A percentile compares a stretch with the other conserved stretches of the same genome.
These are phyloP conservation scores for Chiloscyllium plagiosum DNA, from an alignment of 2,113 vertebrate species.

Conservation along the genomic window DNA sequence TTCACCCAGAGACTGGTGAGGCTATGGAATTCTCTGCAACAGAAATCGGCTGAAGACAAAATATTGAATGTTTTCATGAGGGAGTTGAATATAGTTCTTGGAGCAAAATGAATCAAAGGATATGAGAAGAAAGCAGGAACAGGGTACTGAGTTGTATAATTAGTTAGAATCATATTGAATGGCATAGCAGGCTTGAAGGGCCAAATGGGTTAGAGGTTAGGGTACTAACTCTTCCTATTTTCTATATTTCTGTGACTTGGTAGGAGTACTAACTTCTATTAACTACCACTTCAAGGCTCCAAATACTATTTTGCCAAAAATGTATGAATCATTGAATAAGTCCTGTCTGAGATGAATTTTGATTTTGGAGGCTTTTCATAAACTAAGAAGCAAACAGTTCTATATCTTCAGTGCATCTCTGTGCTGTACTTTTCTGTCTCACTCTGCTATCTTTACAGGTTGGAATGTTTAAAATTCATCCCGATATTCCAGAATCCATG, in stretches of 20 bases:
- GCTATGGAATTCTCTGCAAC: too few species aligned
- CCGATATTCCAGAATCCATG: slow-evolving; percentile 96
- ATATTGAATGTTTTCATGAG: too few species aligned
- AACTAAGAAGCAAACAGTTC: background rate
- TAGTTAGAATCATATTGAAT: too few species aligned
- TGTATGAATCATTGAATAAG: background rate
- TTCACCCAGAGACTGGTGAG: too few species aligned
- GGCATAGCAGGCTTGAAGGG: too few species aligned
- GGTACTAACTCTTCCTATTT: too few species aligned
- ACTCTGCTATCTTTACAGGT: slow-evolving; percentile 59
- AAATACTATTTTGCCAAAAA: background rate
- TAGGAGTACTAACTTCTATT: background rate
- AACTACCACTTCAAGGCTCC: background rate
- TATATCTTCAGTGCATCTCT: background rate
- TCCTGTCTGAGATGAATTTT: background rate
- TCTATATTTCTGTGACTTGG: background rate
- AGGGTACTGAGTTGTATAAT: too few species aligned
- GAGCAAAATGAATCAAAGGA: too few species aligned
- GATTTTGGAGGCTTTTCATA: background rate
- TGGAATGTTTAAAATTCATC: slow-evolving; percentile 99
- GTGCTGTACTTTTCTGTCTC: slow-evolving; percentile 37
- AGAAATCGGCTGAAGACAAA: too few species aligned
- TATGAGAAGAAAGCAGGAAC: too few species aligned
- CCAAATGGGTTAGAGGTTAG: too few species aligned
- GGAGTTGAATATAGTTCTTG: too few species aligned